phyloP scores from a whole-genome alignment of 2,113 vertebrate species.

The Melanerpes aurifrons region DNA sequence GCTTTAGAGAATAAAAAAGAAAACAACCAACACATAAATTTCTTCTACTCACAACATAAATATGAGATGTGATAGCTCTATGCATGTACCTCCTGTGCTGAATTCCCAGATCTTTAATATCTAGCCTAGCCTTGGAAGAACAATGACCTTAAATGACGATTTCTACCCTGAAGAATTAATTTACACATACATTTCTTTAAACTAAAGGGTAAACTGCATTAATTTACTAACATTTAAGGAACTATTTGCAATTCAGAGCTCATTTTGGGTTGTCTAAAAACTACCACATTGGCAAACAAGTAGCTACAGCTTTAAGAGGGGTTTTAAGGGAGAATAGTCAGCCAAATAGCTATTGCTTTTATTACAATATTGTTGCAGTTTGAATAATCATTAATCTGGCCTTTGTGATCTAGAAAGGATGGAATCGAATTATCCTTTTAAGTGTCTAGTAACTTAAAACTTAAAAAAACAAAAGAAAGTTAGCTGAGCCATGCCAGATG shows the following conservation, averaged over 20 bases:
- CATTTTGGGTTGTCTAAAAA: background rate
- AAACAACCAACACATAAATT: background rate
- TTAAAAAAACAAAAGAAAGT: conserved; percentile 37
- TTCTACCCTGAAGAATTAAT: background rate
- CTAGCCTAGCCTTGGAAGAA: background rate
- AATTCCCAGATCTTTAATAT: background rate
- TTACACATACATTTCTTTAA: background rate
- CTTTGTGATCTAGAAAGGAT: conserved; percentile 70
- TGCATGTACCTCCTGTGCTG: background rate
- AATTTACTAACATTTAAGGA: background rate
- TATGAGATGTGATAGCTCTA: background rate
- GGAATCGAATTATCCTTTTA: conserved; percentile 55
- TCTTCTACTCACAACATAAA: background rate
- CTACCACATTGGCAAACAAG: conserved; percentile 8
- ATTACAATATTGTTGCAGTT: conserved; percentile 39
- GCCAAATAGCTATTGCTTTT: conserved; percentile 3
- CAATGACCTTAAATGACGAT: background rate
- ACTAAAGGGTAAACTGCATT: background rate
- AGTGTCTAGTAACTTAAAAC: conserved; percentile 22
- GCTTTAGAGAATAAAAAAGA: background rate
- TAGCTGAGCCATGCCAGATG: conserved; percentile 49
- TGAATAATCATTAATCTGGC: conserved; percentile 71
- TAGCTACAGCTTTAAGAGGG: conserved; percentile 5
- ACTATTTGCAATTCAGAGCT: background rate
- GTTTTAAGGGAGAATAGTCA: background rate